A percentile compares a stretch with the other conserved stretches of the same genome.
phyloP scores from a whole-genome alignment of 2,888 invertebrate genomes.

The Bellardia pandia region DNA sequence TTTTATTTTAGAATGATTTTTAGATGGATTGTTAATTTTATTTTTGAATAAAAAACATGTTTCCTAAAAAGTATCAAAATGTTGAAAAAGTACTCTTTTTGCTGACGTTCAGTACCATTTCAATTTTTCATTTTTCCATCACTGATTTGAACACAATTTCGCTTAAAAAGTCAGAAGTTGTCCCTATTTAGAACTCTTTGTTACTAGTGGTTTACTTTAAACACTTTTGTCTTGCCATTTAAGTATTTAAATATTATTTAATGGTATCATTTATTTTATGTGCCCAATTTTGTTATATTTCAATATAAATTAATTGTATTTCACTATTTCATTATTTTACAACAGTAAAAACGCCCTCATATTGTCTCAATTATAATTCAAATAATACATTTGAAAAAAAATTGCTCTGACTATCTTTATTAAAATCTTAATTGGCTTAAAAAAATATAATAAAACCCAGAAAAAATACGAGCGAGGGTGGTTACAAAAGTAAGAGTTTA shows the following conservation, averaged over 20 bases:
- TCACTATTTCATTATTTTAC: not conserved
- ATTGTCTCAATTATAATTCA: slow-evolving; percentile 45
- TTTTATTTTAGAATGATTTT: too few relatives aligned
- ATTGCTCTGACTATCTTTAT: slow-evolving; percentile 63
- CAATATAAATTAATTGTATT: slow-evolving; percentile 19
- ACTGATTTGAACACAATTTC: too few relatives aligned
- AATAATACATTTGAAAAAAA: slow-evolving; percentile 40
- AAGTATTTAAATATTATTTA: not conserved
- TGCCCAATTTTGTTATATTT: not conserved
- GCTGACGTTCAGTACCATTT: too few relatives aligned
- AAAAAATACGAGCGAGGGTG: slow-evolving; percentile 34
- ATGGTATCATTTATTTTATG: not conserved
- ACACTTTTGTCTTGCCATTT: not conserved
- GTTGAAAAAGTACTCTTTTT: too few relatives aligned
- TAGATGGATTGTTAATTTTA: too few relatives aligned
- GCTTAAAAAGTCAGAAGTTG: too few relatives aligned
- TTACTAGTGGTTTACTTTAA: not conserved
- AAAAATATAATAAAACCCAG: slow-evolving; percentile 16
- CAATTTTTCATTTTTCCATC: too few relatives aligned
- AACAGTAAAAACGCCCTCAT: slow-evolving; percentile 64
- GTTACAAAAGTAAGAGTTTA: not conserved
- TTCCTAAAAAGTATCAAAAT: too few relatives aligned
- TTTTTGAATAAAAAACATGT: too few relatives aligned
- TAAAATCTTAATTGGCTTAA: slow-evolving; percentile 71
- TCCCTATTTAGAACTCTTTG: too few relatives aligned